Conservation (phyloP, 1,140 invertebrate genomes). For the Stratiolaelaps scimitus region DNA sequence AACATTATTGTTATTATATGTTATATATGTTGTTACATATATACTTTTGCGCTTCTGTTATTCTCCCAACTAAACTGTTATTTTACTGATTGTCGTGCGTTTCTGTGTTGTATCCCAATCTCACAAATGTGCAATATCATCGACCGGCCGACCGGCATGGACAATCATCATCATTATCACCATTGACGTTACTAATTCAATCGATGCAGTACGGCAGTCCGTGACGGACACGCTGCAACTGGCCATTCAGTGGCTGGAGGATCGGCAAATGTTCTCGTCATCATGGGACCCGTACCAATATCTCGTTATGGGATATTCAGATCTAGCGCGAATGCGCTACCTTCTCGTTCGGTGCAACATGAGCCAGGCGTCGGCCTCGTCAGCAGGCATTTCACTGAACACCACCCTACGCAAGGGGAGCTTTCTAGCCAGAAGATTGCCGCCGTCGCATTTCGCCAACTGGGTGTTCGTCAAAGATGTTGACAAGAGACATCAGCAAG, state of each 20-base stretch:
- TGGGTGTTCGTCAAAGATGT: slow-evolving; percentile 9
- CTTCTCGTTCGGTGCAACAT: slow-evolving; percentile 6
- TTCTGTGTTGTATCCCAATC: too few species aligned
- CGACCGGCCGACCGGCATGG: too few species aligned
- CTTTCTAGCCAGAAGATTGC: neutral
- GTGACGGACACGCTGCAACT: slow-evolving; percentile 15
- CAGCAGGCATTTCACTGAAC: neutral
- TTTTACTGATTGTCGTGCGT: neutral
- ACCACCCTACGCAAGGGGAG: neutral
- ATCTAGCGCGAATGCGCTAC: slow-evolving; percentile 4
- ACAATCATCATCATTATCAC: too few species aligned
- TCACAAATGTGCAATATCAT: too few species aligned
- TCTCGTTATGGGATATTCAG: slow-evolving; percentile 7
- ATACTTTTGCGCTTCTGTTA: too few species aligned
- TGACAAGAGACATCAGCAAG: slow-evolving; percentile 9
- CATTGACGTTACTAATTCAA: too few species aligned
- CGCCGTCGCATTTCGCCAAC: slow-evolving; percentile 25
- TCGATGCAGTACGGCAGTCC: slow-evolving; percentile 7
- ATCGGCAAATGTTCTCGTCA: slow-evolving; percentile 21
- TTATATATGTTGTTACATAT: too few species aligned
- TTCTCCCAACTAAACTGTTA: neutral
- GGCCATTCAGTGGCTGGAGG: slow-evolving; percentile 24
- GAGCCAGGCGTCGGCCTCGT: neutral
- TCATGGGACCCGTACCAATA: slow-evolving; percentile 23
- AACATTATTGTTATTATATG: too few species aligned